Conservation (phyloP, 2,888 invertebrate species). For the Salpingus planirostris region DNA sequence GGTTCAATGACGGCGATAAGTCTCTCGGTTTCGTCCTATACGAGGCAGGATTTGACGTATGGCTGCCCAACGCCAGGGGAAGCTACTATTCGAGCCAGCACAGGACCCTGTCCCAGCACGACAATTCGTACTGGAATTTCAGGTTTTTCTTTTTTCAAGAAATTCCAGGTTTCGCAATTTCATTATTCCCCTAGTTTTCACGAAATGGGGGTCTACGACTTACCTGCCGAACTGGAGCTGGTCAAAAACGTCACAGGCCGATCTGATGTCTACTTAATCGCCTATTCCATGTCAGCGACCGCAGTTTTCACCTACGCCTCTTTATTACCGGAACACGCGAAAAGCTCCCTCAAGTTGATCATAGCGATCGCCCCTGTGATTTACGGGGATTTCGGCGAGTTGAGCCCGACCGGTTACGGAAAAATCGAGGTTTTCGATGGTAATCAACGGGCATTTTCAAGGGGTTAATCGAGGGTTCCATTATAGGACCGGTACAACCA, state of each 20-base stretch:
- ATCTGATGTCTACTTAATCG: neutral
- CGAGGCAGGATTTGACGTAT: neutral
- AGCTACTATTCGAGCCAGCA: conserved; percentile 1
- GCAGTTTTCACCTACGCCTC: neutral
- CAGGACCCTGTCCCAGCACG: neutral
- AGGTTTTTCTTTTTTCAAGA: neutral
- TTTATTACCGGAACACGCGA: neutral
- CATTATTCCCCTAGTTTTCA: neutral
- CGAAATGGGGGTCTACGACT: conserved; percentile 1
- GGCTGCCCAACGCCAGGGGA: conserved; percentile 1
- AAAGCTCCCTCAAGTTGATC: neutral
- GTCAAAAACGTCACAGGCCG: neutral
- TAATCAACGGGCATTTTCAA: too few relatives aligned
- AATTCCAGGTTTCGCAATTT: neutral
- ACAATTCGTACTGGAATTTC: neutral
- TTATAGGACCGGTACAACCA: too few relatives aligned
- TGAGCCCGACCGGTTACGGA: too few relatives aligned
- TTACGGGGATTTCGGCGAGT: too few relatives aligned
- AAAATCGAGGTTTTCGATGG: too few relatives aligned
- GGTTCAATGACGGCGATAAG: neutral
- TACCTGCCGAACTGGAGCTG: conserved; percentile 1
- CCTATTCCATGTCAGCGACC: neutral
- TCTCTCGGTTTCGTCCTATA: neutral
- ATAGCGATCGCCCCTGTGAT: neutral
- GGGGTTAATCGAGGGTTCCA: too few relatives aligned